Percentiles rank a stretch among this genome's conserved stretches.
phyloP scores from a whole-genome alignment of 1,140 invertebrate genomes.

The Potamilus streckersoni region DNA sequence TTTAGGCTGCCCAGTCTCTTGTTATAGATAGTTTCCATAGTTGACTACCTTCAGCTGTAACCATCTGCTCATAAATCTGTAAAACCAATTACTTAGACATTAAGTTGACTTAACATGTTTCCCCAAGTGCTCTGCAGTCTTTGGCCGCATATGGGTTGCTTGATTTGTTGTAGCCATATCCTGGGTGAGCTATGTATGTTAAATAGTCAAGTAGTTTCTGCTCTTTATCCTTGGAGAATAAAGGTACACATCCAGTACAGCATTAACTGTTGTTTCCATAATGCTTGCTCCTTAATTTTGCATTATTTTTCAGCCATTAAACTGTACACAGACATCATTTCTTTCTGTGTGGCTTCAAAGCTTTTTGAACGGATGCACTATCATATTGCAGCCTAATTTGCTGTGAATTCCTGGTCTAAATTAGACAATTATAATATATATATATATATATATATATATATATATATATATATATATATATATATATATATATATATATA shows the following conservation, averaged over 20 bases:
- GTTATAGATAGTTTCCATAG: slow-evolving; percentile 7
- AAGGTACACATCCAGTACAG: not conserved
- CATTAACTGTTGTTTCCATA: not conserved
- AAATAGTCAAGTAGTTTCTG: slow-evolving; percentile 15
- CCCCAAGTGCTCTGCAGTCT: slow-evolving; percentile 8
- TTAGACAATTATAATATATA: no score
- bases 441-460: no score
- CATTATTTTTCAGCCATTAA: no score
- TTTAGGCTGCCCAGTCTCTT: not conserved
- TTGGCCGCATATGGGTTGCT: slow-evolving; percentile 12
- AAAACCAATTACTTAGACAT: not conserved
- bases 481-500: no score
- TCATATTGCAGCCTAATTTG: no score
- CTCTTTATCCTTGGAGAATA: slow-evolving; percentile 8
- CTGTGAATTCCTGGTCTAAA: no score
- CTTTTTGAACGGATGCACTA: no score
- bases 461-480: no score
- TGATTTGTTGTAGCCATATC: slow-evolving; percentile 20
- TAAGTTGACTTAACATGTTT: slow-evolving; percentile 2
- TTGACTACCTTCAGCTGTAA: slow-evolving; percentile 5
- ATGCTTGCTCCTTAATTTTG: no score
- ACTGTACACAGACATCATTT: no score
- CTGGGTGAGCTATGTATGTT: slow-evolving; percentile 17
- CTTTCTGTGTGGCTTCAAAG: no score
- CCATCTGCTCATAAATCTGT: not conserved